Evolutionary conservation across 2,113 vertebrate genomes (phyloP).

Genomic region (Saguinus midas): DNA sequence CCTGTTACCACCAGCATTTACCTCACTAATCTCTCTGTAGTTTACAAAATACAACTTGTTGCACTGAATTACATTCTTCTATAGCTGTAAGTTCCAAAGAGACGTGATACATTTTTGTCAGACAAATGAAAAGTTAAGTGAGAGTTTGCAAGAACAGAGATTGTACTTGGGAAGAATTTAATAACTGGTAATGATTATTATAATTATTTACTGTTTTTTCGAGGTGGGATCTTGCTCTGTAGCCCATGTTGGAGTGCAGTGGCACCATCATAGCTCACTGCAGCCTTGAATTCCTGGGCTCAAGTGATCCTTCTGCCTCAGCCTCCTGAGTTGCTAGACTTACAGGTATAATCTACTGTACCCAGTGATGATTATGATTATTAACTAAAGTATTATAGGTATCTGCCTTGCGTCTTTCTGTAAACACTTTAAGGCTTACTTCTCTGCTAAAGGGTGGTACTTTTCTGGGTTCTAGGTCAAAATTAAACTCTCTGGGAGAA

Average conservation of each 20-base stretch:
- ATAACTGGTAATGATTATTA: background rate
- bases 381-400: background rate
- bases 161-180: background rate
- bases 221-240: background rate
- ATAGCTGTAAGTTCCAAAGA: background rate
- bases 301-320: background rate
- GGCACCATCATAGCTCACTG: no score
- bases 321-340: background rate
- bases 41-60: background rate
- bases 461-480: background rate
- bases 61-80: conserved; percentile 9
- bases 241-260: background rate
- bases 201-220: background rate
- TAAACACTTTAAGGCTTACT: background rate
- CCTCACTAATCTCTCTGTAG: background rate
- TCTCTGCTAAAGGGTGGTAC: background rate
- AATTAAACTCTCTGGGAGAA: background rate
- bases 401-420: background rate
- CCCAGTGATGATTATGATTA: background rate
- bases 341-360: background rate
- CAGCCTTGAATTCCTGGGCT: background rate
- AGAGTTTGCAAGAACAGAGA: conserved; percentile 27
- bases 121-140: conserved; percentile 2
- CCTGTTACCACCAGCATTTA: background rate
- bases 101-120: background rate